Evolutionary conservation across 2,888 invertebrate genomes (phyloP).

Genomic region (Chrysopilus asiliformis): DNA sequence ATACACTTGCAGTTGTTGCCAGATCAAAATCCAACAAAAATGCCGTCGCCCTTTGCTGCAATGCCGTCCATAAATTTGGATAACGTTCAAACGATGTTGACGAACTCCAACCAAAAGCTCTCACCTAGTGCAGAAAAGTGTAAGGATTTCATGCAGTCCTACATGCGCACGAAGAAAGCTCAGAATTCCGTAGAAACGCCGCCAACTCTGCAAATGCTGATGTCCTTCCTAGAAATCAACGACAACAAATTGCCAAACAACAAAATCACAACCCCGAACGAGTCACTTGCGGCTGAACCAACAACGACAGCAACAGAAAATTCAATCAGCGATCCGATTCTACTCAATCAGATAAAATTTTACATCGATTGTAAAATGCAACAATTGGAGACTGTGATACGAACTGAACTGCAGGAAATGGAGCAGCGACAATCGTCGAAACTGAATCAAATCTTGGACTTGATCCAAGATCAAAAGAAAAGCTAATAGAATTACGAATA

Average conservation of each 20-base stretch:
- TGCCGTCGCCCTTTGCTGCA: background rate
- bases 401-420: slow-evolving; percentile 20
- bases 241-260: no score
- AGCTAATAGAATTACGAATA: no score
- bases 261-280: no score
- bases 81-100: slow-evolving; percentile 26
- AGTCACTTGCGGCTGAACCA: no score
- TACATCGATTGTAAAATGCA: slow-evolving; percentile 23
- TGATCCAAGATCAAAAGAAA: no score
- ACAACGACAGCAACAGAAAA: no score
- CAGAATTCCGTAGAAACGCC: background rate
- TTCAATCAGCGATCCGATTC: no score
- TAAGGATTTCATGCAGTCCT: slow-evolving; percentile 19
- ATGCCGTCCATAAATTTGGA: slow-evolving; percentile 20
- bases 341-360: no score
- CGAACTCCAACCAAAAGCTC: slow-evolving; percentile 18
- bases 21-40: no score
- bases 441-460: slow-evolving; percentile 25
- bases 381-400: slow-evolving; percentile 21
- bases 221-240: no score
- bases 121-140: slow-evolving; percentile 23
- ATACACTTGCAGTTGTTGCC: background rate
- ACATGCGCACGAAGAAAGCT: slow-evolving; percentile 2
- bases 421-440: slow-evolving; percentile 24
- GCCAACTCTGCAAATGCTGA: slow-evolving; percentile 4